A percentile compares a stretch with the other conserved stretches of the same genome.
phyloP scores from a whole-genome alignment of 2,113 vertebrate genomes.

The Microcebus jonahi region DNA sequence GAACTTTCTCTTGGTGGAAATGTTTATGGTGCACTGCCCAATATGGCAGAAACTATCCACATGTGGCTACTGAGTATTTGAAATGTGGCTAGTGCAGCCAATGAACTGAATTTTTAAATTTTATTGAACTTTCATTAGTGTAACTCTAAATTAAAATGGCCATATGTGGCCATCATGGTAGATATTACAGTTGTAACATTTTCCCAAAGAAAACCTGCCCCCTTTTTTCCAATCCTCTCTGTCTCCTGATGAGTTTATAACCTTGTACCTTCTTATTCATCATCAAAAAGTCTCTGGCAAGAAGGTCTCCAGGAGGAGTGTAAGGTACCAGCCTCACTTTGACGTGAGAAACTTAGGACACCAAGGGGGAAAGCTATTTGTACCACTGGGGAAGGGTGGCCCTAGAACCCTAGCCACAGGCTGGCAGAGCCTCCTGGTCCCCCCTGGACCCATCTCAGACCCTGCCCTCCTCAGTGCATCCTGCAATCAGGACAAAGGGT shows the following conservation, averaged over 20 bases:
- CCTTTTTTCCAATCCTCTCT: neutral
- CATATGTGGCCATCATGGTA: neutral
- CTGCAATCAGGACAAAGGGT: neutral
- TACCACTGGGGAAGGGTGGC: rapidly evolving
- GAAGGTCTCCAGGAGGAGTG: neutral
- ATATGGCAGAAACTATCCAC: neutral
- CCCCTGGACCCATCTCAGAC: neutral
- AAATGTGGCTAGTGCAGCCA: neutral
- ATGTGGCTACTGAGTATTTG: neutral
- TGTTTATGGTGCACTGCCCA: rapidly evolving
- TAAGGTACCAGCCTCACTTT: neutral
- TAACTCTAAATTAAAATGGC: neutral
- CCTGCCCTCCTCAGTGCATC: neutral
- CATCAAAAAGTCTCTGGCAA: neutral
- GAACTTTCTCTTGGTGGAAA: neutral
- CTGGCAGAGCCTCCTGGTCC: neutral
- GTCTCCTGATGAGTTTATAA: neutral
- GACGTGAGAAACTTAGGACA: neutral
- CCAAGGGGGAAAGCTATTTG: neutral
- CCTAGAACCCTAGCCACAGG: neutral
- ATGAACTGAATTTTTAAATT: neutral
- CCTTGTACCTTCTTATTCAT: neutral
- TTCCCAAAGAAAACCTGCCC: neutral
- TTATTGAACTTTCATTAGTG: neutral
- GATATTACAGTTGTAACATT: neutral